These are phyloP conservation scores for Lamproptera curius DNA, from an alignment of 2,888 invertebrate species.

Conservation along the genomic window DNA sequence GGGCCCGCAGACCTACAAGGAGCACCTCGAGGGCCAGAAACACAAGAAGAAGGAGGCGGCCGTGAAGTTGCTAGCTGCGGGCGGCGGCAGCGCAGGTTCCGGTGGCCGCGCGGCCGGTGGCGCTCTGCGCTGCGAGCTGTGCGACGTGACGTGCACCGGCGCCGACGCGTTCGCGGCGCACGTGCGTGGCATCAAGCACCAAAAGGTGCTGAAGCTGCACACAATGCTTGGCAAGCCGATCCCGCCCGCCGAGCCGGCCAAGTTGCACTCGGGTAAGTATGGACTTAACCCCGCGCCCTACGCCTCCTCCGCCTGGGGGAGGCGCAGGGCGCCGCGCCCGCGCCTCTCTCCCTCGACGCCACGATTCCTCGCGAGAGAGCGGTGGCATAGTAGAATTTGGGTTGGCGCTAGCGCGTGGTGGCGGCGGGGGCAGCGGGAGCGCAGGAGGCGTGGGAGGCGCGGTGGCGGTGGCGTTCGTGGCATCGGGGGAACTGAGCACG, in stretches of 20 bases:
- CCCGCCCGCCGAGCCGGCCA: conserved; percentile 95
- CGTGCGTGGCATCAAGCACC: conserved; percentile 98
- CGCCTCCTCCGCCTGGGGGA: no score
- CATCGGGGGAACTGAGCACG: conserved; percentile 85
- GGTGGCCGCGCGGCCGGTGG: conserved; percentile 57
- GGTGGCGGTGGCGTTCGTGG: conserved; percentile 92
- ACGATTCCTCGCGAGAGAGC: no score
- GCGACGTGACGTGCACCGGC: conserved; percentile 99
- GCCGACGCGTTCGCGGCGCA: conserved; percentile 99
- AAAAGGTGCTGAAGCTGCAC: conserved; percentile 97
- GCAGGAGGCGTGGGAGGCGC: conserved; percentile 78
- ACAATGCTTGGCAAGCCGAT: conserved; percentile 98
- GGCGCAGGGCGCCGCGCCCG: no score
- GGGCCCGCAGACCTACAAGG: conserved; percentile 85
- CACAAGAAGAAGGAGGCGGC: conserved; percentile 98
- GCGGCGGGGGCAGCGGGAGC: conserved; percentile 44
- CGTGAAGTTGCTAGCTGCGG: conserved; percentile 76
- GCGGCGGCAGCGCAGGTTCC: conserved; percentile 23
- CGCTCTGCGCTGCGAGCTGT: conserved; percentile 94
- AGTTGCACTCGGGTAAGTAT: conserved; percentile 78
- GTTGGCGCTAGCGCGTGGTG: no score
- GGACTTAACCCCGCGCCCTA: no score
- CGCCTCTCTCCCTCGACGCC: not conserved
- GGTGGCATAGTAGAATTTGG: no score
- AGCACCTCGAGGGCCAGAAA: conserved; percentile 98